These are phyloP conservation scores for Galeopsomyia nigrocyanea DNA, from an alignment of 2,888 invertebrate genomes.

Conservation along the genomic window DNA sequence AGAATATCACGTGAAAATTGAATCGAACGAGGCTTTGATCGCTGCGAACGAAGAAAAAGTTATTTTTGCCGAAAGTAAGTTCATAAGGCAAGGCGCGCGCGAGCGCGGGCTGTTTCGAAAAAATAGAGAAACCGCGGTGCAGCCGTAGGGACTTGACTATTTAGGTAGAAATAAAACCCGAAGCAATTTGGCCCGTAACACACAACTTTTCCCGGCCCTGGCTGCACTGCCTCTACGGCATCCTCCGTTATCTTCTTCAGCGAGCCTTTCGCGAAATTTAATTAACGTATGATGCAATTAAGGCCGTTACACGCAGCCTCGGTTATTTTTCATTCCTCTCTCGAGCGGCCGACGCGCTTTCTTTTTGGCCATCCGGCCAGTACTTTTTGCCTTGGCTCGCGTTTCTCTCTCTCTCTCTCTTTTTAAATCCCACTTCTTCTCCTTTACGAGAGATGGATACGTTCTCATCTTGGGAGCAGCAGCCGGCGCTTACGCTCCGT, in stretches of 20 bases:
- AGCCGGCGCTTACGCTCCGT: constrained; percentile 53
- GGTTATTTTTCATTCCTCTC: constrained; percentile 40
- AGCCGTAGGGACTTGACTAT: neutral
- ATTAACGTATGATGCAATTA: constrained; percentile 43
- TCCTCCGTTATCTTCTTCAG: neutral
- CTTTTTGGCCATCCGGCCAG: constrained; percentile 8
- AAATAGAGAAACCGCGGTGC: too few relatives aligned
- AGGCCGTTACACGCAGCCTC: constrained; percentile 26
- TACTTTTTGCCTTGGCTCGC: neutral
- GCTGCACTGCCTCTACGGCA: neutral
- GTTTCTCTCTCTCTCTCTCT: constrained; percentile 1
- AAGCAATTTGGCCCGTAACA: constrained; percentile 10
- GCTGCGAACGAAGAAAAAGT: too few relatives aligned
- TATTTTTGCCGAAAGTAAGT: too few relatives aligned
- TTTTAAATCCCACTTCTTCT: constrained; percentile 31
- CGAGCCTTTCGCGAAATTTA: constrained; percentile 24
- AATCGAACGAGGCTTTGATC: too few relatives aligned
- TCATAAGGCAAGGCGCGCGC: too few relatives aligned
- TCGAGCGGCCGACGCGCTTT: constrained; percentile 1
- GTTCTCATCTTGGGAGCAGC: constrained; percentile 36
- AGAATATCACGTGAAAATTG: too few relatives aligned
- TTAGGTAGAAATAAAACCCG: constrained; percentile 21
- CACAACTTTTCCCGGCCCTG: neutral
- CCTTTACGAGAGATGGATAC: constrained; percentile 40
- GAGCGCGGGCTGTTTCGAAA: too few relatives aligned